Base-by-base conservation (phyloP, 2,888 invertebrate genomes). In the Cheilosia soror region DNA sequence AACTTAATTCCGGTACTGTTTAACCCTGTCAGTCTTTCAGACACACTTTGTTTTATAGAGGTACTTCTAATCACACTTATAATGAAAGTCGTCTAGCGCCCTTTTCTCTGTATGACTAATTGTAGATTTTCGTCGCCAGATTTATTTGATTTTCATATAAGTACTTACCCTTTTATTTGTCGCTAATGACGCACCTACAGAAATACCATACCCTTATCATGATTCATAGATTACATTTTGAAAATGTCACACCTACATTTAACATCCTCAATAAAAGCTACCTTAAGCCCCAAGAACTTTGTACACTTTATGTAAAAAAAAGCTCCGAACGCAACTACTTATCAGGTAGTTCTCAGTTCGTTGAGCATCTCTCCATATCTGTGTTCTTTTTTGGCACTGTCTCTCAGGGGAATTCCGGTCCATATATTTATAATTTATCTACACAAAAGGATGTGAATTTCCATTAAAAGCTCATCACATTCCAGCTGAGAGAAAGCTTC, bases 301-400 rank as follows among this genome's bases (percentile, higher is more conserved):
- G 20, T 20, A 31, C 13, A 47, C 42, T 40, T 72, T 53, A 20
- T 29, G 31, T 60, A 51, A 31, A 13, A 9, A 4, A 44, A 42
- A 49, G 33, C 33, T 71, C 27, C 27, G 37, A 20, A 27, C 13
- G 31, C 4, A 27, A 5, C 5, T 51, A 53, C 68, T 77, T 78
- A 71, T 69, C 78, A 78, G 55, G 11, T 31, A 57, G n/a, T 49
- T 78, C 47, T 63, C 62, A 55, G 69, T 69, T 55, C 78, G 33
- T 20, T 71, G 37, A 65, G 60, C 51, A 63, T 51, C 42, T 53
- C 31, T 69, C 57, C 25, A 7, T 29, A 33, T 55, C 47, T 63
- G 4, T 42, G 9, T 13, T 42, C 15, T n/a, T 20, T 20, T 20
- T 2, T 20, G 20, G 20, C 20, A 20, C 20, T 20, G 20, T 20